Percentiles rank a stretch among this genome's conserved stretches.
These are phyloP conservation scores for Apteryx mantelli DNA, from an alignment of 2,113 vertebrate genomes.

Conservation along the genomic window DNA sequence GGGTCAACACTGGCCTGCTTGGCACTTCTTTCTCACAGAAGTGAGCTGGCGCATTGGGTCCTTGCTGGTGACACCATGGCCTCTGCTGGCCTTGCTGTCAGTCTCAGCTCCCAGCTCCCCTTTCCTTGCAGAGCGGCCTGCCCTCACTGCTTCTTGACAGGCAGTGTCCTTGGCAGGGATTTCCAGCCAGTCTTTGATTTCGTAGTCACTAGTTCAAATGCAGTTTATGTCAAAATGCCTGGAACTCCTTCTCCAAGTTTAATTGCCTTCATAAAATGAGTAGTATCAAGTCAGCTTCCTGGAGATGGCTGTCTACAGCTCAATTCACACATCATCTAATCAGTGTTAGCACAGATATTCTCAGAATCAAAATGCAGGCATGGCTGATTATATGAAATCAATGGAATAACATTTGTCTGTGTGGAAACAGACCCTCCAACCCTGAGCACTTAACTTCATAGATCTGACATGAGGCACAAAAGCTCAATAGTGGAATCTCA, in stretches of 20 bases:
- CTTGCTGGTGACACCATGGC: not conserved
- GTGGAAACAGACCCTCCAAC: not conserved
- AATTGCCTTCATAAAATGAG: not conserved
- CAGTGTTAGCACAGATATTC: not conserved
- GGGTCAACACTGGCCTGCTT: not conserved
- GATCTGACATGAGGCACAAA: not conserved
- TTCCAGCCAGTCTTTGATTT: not conserved
- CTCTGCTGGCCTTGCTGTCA: not conserved
- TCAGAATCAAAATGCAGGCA: not conserved
- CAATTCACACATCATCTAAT: not conserved
- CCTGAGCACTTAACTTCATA: not conserved
- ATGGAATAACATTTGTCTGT: not conserved
- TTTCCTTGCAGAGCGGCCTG: fast-evolving
- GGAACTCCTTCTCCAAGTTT: not conserved
- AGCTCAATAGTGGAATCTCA: not conserved
- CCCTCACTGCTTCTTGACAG: not conserved
- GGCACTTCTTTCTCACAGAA: not conserved
- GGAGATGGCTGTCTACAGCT: not conserved
- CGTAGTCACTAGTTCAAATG: not conserved
- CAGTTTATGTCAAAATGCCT: not conserved
- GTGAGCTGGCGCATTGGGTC: not conserved
- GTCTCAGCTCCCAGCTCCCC: not conserved
- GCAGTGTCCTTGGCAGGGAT: not conserved
- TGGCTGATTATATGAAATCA: not conserved
- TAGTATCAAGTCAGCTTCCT: not conserved